These are phyloP conservation scores for Sylvia borin DNA, from an alignment of 2,797 vertebrate species.

Conservation along the genomic window DNA sequence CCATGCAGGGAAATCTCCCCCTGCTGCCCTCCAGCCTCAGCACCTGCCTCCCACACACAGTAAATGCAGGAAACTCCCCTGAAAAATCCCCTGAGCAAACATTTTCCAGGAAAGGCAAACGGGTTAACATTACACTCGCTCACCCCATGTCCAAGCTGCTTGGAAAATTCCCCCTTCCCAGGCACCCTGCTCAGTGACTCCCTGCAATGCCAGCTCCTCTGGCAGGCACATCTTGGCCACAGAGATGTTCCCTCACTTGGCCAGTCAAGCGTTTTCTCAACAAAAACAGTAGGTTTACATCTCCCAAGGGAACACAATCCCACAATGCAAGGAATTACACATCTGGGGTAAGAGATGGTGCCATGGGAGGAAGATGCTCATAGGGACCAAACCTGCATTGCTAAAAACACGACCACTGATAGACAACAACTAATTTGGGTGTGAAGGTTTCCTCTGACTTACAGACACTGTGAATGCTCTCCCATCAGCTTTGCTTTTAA, in stretches of 20 bases:
- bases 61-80: background rate
- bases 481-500: background rate
- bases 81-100: background rate
- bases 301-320: background rate
- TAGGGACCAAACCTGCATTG: rapidly evolving
- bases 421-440: background rate
- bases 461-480: rapidly evolving
- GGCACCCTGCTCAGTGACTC: rapidly evolving
- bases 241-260: too few species aligned
- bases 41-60: background rate
- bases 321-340: rapidly evolving
- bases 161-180: background rate
- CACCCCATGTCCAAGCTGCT: rapidly evolving
- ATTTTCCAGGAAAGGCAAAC: background rate
- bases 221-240: rapidly evolving
- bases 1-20: background rate
- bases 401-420: background rate
- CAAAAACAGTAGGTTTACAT: rapidly evolving
- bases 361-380: background rate
- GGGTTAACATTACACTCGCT: rapidly evolving
- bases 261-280: background rate
- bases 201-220: background rate
- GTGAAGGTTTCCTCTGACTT: background rate
- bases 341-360: rapidly evolving
- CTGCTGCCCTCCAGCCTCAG: rapidly evolving